These are phyloP conservation scores for Diachrysia chrysitis DNA, from an alignment of 2,888 invertebrate species.

Conservation along the genomic window DNA sequence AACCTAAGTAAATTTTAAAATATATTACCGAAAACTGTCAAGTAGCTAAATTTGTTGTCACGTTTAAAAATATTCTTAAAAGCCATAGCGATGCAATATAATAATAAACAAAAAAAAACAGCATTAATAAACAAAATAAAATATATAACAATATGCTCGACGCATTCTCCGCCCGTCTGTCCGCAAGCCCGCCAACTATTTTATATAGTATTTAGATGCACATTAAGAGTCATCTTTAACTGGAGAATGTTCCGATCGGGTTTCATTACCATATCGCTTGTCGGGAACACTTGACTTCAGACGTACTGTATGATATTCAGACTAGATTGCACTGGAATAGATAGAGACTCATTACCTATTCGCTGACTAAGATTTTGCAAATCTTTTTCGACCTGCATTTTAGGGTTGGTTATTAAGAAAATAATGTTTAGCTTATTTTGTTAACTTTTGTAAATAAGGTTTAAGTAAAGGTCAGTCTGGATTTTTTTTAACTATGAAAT, in stretches of 20 bases:
- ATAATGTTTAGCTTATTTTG: not conserved
- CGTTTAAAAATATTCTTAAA: too few relatives aligned
- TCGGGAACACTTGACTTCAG: constrained; percentile 76
- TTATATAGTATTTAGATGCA: constrained; percentile 85
- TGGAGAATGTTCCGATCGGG: constrained; percentile 80
- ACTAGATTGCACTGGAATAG: constrained; percentile 76
- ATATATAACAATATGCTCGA: constrained; percentile 18
- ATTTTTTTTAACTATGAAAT: not conserved
- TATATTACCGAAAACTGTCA: too few relatives aligned
- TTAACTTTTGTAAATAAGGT: not conserved
- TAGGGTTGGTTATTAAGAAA: constrained; percentile 14
- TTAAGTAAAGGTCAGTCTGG: not conserved
- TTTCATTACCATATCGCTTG: constrained; percentile 83
- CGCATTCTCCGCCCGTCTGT: constrained; percentile 59
- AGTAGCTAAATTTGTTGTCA: too few relatives aligned
- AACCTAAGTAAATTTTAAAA: too few relatives aligned
- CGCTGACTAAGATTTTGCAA: constrained; percentile 67
- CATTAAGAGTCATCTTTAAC: constrained; percentile 85
- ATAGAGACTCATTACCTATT: constrained; percentile 78
- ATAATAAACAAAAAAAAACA: too few relatives aligned
- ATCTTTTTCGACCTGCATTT: constrained; percentile 42
- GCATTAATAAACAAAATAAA: not conserved
- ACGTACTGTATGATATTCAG: constrained; percentile 70
- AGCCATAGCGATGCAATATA: too few relatives aligned
- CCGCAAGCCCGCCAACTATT: constrained; percentile 68